A percentile compares a stretch with the other conserved stretches of the same genome.
phyloP scores from a whole-genome alignment of 2,113 vertebrate species.

The Lichenostomus cassidix region DNA sequence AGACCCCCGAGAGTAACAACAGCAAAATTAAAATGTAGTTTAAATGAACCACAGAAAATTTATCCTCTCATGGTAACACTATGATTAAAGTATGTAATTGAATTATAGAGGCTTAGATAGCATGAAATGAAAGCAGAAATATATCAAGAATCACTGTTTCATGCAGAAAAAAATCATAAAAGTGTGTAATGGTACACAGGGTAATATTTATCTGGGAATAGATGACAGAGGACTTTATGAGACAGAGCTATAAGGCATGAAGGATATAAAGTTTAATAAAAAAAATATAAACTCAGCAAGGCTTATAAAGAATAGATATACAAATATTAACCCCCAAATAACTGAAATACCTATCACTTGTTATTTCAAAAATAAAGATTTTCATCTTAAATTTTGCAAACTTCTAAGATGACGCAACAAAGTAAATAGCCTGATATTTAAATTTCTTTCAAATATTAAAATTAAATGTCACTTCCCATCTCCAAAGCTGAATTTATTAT shows the following conservation, averaged over 20 bases:
- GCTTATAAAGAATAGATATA: background rate
- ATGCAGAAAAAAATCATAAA: constrained; percentile 25
- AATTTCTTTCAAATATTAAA: background rate
- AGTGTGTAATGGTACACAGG: constrained; percentile 33
- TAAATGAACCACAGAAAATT: constrained; percentile 6
- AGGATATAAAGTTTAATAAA: constrained; percentile 37
- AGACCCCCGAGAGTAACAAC: background rate
- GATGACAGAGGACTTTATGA: constrained; percentile 39
- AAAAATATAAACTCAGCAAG: constrained; percentile 10
- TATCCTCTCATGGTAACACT: background rate
- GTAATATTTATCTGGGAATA: constrained; percentile 29
- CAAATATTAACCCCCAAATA: constrained; percentile 3
- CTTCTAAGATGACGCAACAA: background rate
- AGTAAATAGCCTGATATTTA: background rate
- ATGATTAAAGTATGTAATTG: constrained; percentile 41
- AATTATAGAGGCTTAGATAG: constrained; percentile 17
- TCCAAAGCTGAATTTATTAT: background rate
- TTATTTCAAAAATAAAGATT: background rate
- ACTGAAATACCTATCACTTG: background rate
- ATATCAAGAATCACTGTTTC: constrained; percentile 36
- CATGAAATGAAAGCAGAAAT: constrained; percentile 54
- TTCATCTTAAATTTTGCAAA: background rate
- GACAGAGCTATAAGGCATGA: constrained; percentile 18
- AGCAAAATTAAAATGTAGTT: constrained; percentile 15
- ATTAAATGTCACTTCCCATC: background rate